Base-by-base conservation (phyloP, 2,888 invertebrate species). In the Unio delphinus region DNA sequence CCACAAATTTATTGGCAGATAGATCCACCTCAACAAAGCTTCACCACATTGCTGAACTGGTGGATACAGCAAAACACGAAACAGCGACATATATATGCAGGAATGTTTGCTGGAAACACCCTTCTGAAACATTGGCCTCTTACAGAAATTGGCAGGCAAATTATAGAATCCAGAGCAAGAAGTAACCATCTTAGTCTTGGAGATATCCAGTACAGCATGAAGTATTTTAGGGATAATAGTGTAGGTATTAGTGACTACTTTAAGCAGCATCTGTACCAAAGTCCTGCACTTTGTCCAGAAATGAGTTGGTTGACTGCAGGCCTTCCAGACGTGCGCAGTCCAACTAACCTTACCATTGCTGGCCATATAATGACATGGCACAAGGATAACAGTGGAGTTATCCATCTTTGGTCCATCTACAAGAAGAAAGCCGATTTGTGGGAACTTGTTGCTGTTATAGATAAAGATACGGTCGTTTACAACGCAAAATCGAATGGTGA, bases 1-100 rank as follows among this genome's bases (percentile, higher is more conserved):
- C 88, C 88, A 8, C 88, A 88, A 71, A 78, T 88, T 7, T 88
- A 88, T 78, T 88, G 88, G 88, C 45, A 71, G 65, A 86, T 87
- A 54, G 86, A 83, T 68, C 83, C 86, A 3, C 83, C 85, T 0
- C 80, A 78, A 45, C 88, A 88, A 73, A 87, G 86, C 69, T 88
- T 86, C 75, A 81, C 87, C 0, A 79, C 76, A 15, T 74, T 88
- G 5, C 72, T 86, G 11, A 82, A 86, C 66, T 88, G 88, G 88
- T 88, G 88, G 88, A 67, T 84, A 7, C 34, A 80, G 18, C 84
- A 86, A 65, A 86, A 87, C 66, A 55, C 77, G 0, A 65, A 75
- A n/a, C 70, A 77, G 5, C 76, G 81, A 11, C 86, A 87, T 67
- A 62, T 88, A 34, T 86, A 85, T 70, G 73, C 81, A 0, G 87